phyloP scores from a whole-genome alignment of 2,797 vertebrate species.

The Podarcis siculus region DNA sequence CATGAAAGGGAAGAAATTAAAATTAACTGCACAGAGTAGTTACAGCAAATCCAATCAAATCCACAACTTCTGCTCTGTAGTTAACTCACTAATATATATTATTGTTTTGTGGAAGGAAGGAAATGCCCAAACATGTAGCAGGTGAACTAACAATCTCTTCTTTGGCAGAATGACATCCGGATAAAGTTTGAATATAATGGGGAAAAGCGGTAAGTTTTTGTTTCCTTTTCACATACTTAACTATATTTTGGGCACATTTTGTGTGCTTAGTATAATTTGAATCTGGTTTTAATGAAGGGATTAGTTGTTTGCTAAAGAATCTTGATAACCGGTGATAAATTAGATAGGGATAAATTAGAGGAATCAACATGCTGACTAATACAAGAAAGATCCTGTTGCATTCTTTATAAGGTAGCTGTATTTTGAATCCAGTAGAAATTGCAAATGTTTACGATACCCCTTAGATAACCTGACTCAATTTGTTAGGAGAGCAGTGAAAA shows the following conservation, averaged over 20 bases:
- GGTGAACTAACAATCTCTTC: constrained; percentile 64
- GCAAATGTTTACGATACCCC: too few relatives aligned
- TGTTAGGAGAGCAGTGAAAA: neutral
- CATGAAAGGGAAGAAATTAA: neutral
- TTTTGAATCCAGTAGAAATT: too few relatives aligned
- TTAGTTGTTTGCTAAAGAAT: neutral
- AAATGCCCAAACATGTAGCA: constrained; percentile 8
- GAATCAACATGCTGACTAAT: neutral
- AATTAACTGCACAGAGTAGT: neutral
- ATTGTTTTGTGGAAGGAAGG: neutral
- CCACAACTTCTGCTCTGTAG: neutral
- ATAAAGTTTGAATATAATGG: constrained; percentile 92
- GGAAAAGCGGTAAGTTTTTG: constrained; percentile 87
- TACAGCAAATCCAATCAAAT: neutral
- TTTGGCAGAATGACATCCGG: constrained; percentile 87
- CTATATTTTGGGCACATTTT: neutral
- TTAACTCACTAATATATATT: neutral
- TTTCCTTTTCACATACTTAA: neutral
- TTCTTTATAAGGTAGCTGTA: neutral
- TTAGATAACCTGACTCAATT: neutral
- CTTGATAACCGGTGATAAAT: too few relatives aligned
- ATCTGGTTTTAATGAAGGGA: constrained; percentile 15
- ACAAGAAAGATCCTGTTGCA: neutral
- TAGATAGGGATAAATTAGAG: too few relatives aligned
- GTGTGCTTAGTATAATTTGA: constrained; percentile 7